Base-by-base conservation (phyloP, 2,113 vertebrate genomes). In the Grantiella picta region DNA sequence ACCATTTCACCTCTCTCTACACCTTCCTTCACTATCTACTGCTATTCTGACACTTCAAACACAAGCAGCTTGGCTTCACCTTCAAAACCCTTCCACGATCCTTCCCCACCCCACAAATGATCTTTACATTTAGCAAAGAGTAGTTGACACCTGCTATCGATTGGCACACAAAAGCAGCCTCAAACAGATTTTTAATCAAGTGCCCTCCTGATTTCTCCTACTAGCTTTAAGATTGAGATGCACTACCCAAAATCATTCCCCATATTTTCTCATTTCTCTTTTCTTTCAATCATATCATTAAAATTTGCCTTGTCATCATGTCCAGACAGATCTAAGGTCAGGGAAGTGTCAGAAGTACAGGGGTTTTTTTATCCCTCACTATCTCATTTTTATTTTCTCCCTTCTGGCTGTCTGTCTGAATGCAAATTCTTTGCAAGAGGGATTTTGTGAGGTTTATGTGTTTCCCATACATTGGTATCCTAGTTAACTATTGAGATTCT, bases 21-120 rank as follows among this genome's bases (percentile, higher is more conserved):
- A 45, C 42, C 50, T 92, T 64, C 52, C n/a, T 84, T 61, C 9
- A 8, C 52, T 49, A 84, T 57, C 45, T 45, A 44, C 61, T 47
- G 49, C 64, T 89, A 94, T 95, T 92, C 83, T 94, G 31, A 36
- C 49, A 91, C 83, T 92, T 95, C 92, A 94, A 64, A 89, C 53
- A 79, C 65, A 89, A 92, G 69, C 65, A 92, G 61, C 73, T 84
- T 91, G 69, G n/a, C 69, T 84, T 92, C 69, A 86, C 49, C 78
- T 96, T 91, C 89, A 94, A 94, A 97, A 65, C 7, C 18, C 36
- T 90, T 88, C 78, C 60, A 69, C 1, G 6, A 76, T n/a, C 54
- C 29, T 82, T 89, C 47, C 50, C 85, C 85, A 94, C 89, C 79
- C 64, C 52, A 78, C 80, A 90, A 66, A 90, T 92, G 49, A 80